Evolutionary conservation across 2,113 vertebrate species (phyloP).

Genomic region (Ptyas mucosa): DNA sequence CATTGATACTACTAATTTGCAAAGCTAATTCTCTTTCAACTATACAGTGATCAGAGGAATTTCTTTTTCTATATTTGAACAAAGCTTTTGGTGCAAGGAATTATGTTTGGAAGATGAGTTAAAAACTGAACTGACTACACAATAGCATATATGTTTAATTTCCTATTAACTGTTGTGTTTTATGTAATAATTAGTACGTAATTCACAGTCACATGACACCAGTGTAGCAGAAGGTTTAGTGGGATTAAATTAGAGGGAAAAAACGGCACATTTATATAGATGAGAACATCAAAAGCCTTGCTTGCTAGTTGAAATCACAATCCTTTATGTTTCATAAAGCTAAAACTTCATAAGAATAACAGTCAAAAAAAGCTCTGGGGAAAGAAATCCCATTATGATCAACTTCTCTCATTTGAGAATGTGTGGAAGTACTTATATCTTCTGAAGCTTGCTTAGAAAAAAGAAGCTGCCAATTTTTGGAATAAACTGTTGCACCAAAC

Average conservation of each 20-base stretch:
- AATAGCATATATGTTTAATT: too few relatives aligned
- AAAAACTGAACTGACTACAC: too few relatives aligned
- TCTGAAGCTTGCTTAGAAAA: background rate
- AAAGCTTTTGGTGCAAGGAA: too few relatives aligned
- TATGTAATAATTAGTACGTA: background rate
- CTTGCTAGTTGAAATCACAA: slow-evolving; percentile 19
- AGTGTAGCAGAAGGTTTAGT: background rate
- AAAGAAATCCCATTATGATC: background rate
- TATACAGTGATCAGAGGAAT: too few relatives aligned
- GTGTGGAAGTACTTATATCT: background rate
- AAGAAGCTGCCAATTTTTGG: background rate
- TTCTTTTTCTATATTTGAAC: too few relatives aligned
- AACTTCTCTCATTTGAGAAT: background rate
- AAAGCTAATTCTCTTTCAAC: too few relatives aligned
- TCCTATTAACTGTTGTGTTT: background rate
- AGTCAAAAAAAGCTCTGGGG: too few relatives aligned
- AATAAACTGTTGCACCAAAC: background rate
- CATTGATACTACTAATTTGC: too few relatives aligned
- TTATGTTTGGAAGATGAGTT: too few relatives aligned
- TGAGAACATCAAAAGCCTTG: slow-evolving; percentile 8
- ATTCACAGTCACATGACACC: slow-evolving; percentile 19
- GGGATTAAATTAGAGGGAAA: slow-evolving; percentile 16
- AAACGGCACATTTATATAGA: slow-evolving; percentile 16
- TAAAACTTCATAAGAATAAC: background rate
- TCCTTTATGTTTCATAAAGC: background rate